These are phyloP conservation scores for Noturus placidus DNA, from an alignment of 2,113 vertebrate genomes.

Conservation along the genomic window DNA sequence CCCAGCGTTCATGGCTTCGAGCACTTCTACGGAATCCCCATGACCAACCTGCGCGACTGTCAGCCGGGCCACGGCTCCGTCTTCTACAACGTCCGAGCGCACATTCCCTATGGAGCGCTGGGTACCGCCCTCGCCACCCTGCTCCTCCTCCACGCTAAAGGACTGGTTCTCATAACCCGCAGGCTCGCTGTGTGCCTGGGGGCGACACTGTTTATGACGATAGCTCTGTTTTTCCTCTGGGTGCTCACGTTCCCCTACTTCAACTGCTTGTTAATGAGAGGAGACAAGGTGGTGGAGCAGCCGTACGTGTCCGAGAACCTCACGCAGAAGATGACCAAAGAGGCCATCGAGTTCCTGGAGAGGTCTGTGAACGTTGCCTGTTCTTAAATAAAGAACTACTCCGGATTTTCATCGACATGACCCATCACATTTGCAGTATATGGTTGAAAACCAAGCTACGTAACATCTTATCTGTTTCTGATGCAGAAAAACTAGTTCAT, in stretches of 20 bases:
- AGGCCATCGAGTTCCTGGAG: conserved; percentile 75
- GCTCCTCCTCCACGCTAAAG: conserved; percentile 47
- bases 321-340: conserved; percentile 77
- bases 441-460: not conserved
- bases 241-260: conserved; percentile 70
- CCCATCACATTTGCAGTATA: not conserved
- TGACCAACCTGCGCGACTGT: conserved; percentile 87
- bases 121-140: conserved; percentile 56
- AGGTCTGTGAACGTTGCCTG: conserved; percentile 62
- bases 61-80: conserved; percentile 73
- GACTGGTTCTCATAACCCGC: conserved; percentile 56
- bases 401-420: not conserved
- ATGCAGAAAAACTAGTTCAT: too few species aligned
- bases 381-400: not conserved
- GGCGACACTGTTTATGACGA: not conserved
- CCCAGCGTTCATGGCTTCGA: conserved; percentile 81
- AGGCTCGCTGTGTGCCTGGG: conserved; percentile 50
- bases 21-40: conserved; percentile 80
- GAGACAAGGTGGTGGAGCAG: conserved; percentile 76
- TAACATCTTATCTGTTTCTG: too few species aligned
- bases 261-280: conserved; percentile 85
- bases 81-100: conserved; percentile 58
- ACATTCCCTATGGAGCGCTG: conserved; percentile 52
- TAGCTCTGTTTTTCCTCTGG: conserved; percentile 56
- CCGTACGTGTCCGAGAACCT: conserved; percentile 77